Base-by-base conservation (phyloP, 2,888 invertebrate genomes). In the Eupithecia dodoneata region DNA sequence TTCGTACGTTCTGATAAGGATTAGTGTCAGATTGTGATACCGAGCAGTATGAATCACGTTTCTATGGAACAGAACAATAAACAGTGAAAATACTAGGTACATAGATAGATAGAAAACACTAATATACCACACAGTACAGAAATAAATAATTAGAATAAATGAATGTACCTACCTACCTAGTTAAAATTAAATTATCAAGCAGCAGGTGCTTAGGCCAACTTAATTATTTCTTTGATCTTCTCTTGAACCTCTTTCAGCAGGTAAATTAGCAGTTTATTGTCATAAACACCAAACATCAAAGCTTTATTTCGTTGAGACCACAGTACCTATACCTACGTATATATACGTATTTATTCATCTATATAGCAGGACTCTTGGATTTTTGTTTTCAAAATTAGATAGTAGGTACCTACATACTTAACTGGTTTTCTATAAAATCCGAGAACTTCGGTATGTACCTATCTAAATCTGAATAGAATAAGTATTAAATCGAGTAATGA, bases 1-100 rank as follows among this genome's bases (percentile, higher is more conserved):
- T 47, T 83, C 85, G 89, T 82, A 85, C 90, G 84, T 87, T 90
- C 87, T 87, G 88, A 89, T 89, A 88, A 87, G 82, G 83, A 80
- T 77, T 77, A 78, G 80, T 80, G 65, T 66, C 74, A 71, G 76
- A 79, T 79, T 75, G 55, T 72, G 66, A 30, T 45, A 66, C 47
- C 65, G 70, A 52, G 41, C 66, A 47, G 18, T 75, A 71, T 72
- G 75, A 75, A 63, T 81, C 70, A 77, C 63, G 69, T 65, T 78
- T 67, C 30, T 55, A 66, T 59, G 59, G 63, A 74, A 69, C 12
- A 66, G 47, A 63, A 42, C 55, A 10, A 55, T 41, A 15, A 52
- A 63, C 65, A 73, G 44, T 73, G 73, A 71, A 73, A 78, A 55
- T 52, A 41, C 13, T 65, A 13, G 18, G 30, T 41, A n/a, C n/a